phyloP scores from a whole-genome alignment of 2,888 invertebrate genomes.

The Chouioia cunea region DNA sequence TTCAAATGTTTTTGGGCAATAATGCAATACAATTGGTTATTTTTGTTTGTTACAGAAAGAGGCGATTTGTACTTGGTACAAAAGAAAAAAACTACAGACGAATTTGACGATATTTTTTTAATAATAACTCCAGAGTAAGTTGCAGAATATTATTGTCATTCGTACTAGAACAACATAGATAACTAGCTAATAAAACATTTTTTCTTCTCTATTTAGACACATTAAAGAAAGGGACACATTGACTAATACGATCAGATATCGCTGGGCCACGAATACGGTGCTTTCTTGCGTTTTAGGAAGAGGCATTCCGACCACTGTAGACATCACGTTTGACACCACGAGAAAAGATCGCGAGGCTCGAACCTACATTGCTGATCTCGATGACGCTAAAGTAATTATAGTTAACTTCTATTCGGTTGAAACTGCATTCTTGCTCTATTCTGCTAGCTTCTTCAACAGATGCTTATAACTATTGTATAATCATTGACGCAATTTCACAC shows the following conservation, averaged over 20 bases:
- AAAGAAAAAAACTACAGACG: conserved; percentile 63
- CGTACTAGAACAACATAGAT: background rate
- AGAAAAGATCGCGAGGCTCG: conserved; percentile 73
- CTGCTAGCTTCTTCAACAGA: too few species aligned
- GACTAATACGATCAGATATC: conserved; percentile 63
- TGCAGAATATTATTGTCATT: conserved; percentile 6
- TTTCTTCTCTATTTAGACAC: conserved; percentile 58
- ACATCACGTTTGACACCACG: conserved; percentile 75
- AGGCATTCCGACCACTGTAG: conserved; percentile 69
- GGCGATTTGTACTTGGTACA: conserved; percentile 64
- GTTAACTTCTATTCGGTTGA: too few species aligned
- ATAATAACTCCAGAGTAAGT: conserved; percentile 67
- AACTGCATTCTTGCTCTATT: too few species aligned
- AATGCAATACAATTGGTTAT: too few species aligned
- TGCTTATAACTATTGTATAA: too few species aligned
- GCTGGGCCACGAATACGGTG: conserved; percentile 63
- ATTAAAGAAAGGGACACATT: conserved; percentile 71
- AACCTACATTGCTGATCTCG: conserved; percentile 72
- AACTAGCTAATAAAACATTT: background rate
- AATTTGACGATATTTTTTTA: conserved; percentile 68
- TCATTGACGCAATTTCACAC: too few species aligned
- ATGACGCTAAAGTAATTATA: conserved; percentile 71
- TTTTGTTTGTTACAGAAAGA: conserved; percentile 52
- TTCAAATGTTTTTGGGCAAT: too few species aligned
- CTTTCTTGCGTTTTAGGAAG: conserved; percentile 65